A percentile compares a stretch with the other conserved stretches of the same genome.
These are phyloP conservation scores for Xenus cinereus DNA, from an alignment of 2,113 vertebrate species.

Conservation along the genomic window DNA sequence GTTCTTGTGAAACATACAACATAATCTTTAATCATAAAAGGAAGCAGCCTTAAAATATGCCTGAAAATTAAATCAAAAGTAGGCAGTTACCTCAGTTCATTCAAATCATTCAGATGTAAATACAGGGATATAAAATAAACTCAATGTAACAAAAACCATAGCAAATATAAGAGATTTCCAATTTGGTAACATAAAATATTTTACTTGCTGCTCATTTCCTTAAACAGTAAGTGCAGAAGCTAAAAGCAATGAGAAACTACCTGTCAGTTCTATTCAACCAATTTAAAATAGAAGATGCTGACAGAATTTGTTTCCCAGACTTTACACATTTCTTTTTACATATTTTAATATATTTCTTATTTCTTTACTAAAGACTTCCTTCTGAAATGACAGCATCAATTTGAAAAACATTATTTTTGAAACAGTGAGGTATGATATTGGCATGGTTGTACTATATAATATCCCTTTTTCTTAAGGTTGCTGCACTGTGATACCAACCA, in stretches of 20 bases:
- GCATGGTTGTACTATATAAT: neutral
- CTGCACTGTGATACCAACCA: neutral
- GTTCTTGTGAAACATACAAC: neutral
- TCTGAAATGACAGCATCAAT: neutral
- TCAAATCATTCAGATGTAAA: neutral
- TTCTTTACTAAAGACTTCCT: neutral
- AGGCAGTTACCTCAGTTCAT: neutral
- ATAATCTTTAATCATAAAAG: neutral
- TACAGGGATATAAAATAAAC: neutral
- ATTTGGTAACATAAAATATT: neutral
- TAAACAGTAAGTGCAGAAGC: neutral
- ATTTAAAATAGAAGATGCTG: neutral
- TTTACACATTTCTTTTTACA: neutral
- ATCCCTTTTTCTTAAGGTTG: neutral
- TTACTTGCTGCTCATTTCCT: neutral
- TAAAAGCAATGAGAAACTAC: neutral
- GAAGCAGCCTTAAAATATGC: neutral
- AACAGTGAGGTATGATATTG: neutral
- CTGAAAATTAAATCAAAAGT: neutral
- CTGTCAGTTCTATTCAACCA: neutral
- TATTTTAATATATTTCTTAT: neutral
- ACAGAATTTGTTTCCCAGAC: neutral
- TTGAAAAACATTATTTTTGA: neutral
- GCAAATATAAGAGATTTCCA: neutral
- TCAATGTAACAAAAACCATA: neutral